Conservation (phyloP, 64 coral and sea anemone genomes). For the Porites australiensis region DNA sequence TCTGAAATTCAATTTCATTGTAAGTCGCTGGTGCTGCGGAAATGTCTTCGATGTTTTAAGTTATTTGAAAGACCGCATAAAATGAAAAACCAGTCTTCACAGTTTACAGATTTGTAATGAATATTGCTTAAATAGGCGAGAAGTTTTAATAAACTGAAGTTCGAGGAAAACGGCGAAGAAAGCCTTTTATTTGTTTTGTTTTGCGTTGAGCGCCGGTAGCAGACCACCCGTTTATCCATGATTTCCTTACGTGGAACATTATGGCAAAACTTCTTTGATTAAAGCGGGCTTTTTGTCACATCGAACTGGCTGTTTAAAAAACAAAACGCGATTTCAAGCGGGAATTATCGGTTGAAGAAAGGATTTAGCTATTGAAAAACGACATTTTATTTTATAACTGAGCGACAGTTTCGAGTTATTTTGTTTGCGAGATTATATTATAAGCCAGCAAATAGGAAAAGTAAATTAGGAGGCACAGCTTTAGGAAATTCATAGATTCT, state of each 20-base stretch:
- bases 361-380: not conserved
- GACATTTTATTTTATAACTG: not conserved
- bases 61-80: constrained; percentile 28
- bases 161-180: constrained; percentile 37
- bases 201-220: constrained; percentile 20
- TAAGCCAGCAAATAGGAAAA: constrained; percentile 19
- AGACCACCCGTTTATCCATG: constrained; percentile 45
- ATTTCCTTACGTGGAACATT: constrained; percentile 46
- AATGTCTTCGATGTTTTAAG: constrained; percentile 40
- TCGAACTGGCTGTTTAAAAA: constrained; percentile 11
- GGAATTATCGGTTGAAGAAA: not conserved
- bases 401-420: constrained; percentile 7
- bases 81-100: constrained; percentile 35
- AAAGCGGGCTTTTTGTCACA: constrained; percentile 23
- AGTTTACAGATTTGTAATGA: constrained; percentile 75
- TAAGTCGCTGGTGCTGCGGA: constrained; percentile 46
- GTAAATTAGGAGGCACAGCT: constrained; percentile 32
- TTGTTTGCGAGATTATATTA: constrained; percentile 13
- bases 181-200: constrained; percentile 44
- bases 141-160: constrained; percentile 82
- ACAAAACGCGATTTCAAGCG: not conserved
- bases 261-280: constrained; percentile 30
- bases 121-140: constrained; percentile 67
- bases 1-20: constrained; percentile 55
- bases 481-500: not conserved